Evolutionary conservation across 2,113 vertebrate genomes (phyloP), one percentile per base, ranked within the genome.

Genomic region (Amphilophus citrinellus): DNA sequence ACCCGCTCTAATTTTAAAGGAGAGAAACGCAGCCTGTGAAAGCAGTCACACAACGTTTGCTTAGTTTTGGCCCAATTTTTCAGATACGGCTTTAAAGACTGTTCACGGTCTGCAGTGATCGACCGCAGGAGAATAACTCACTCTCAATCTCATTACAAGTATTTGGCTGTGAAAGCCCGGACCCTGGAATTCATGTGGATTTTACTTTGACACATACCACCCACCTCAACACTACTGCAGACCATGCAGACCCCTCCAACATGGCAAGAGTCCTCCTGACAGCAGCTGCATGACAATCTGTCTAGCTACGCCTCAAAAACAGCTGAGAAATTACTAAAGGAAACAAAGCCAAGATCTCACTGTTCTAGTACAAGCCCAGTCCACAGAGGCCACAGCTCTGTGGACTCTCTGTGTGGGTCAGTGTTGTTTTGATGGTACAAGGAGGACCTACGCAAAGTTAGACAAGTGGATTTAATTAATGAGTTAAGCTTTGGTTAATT

Each of bases 291-390:
- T 5, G 65, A 27, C 65, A 47, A 3, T 47, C 42, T 47, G 65
- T 47, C 39, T 8, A 18, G 65, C 42, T 56, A 20, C 18, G 8
- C 53, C 18, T 47, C 65, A 2, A 47, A 68, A 66, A 9, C 39
- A 44, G 42, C 63, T 66, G 37, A 3, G 39, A 66, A 44, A 47
- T 68, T 22, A 47, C 39, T 18, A 17, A 47, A 47, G 22, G 42
- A 68, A 18, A 50, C 42, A 68, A 47, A 5, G 14, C 56, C 56
- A 58, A 11, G 56, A 68, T 0, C 3, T 10, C 22, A 68, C 14
- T 30, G 39, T 39, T 47, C 14, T 39, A 0, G 39, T 27, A 10
- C 13, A 6, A 3, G 39, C 0, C 5, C 15, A 1, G 2, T 58
- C 57, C 57, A 58, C 57, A 58, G 20, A 6, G n/a, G 20, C 56